phyloP scores from a whole-genome alignment of 2,888 invertebrate species.

The Apamea sordens region DNA sequence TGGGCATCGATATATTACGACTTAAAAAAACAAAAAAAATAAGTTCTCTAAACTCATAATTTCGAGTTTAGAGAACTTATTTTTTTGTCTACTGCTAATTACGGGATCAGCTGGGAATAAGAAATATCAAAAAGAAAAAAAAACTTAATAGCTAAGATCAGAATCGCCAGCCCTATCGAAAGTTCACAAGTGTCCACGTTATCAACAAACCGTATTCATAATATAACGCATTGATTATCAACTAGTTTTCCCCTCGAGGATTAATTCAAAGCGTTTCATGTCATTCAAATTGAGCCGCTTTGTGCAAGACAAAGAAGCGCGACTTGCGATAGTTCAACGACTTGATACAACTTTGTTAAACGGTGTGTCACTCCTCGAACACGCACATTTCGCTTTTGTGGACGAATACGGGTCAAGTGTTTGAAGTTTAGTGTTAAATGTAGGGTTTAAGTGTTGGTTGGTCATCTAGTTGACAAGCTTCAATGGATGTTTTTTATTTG shows the following conservation, averaged over 20 bases:
- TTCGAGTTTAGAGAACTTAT: too few species aligned
- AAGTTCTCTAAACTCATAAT: too few species aligned
- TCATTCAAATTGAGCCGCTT: conserved; percentile 70
- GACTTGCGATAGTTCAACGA: conserved; percentile 61
- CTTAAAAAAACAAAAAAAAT: background rate
- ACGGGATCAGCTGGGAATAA: background rate
- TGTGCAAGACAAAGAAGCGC: conserved; percentile 66
- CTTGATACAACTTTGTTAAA: conserved; percentile 31
- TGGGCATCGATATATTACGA: background rate
- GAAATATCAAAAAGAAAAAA: background rate
- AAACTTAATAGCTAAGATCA: background rate
- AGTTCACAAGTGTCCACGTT: conserved; percentile 73
- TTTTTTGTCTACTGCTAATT: too few species aligned
- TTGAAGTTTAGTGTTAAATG: background rate
- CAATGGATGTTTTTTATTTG: background rate
- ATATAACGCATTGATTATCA: conserved; percentile 74
- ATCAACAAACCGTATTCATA: conserved; percentile 72
- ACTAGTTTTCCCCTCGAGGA: conserved; percentile 63
- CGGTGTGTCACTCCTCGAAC: conserved; percentile 20
- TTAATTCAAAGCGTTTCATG: conserved; percentile 68
- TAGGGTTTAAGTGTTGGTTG: background rate
- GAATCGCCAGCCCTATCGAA: conserved; percentile 53
- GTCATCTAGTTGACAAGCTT: conserved; percentile 4
- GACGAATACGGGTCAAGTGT: conserved; percentile 5
- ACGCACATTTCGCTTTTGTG: conserved; percentile 26